Conservation (phyloP, 2,888 invertebrate species). For the Blastobasis lacticolella region DNA sequence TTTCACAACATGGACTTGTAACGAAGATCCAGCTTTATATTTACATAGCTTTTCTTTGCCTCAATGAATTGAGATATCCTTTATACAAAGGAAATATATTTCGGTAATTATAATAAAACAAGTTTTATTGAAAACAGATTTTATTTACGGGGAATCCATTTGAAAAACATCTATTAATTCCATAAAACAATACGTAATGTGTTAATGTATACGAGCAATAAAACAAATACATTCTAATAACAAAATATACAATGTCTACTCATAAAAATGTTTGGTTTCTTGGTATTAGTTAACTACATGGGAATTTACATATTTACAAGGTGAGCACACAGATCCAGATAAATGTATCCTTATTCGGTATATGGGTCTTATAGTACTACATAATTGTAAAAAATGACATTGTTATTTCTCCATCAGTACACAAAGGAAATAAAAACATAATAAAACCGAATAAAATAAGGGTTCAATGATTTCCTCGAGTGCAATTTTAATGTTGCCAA, state of each 20-base stretch:
- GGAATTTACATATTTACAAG: constrained; percentile 72
- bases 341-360: constrained; percentile 38
- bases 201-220: constrained; percentile 37
- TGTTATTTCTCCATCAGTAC: constrained; percentile 39
- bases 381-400: too few species aligned
- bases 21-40: constrained; percentile 45
- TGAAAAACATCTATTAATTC: constrained; percentile 50
- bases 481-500: too few species aligned
- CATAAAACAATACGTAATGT: constrained; percentile 53
- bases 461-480: too few species aligned
- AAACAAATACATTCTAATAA: constrained; percentile 55
- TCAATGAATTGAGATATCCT: constrained; percentile 5
- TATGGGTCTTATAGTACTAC: too few species aligned
- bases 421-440: constrained; percentile 46
- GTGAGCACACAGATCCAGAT: constrained; percentile 54
- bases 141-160: constrained; percentile 61
- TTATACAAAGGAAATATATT: neutral
- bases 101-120: constrained; percentile 15
- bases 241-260: constrained; percentile 66
- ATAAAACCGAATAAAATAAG: neutral
- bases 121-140: constrained; percentile 57
- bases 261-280: constrained; percentile 70
- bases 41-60: constrained; percentile 24
- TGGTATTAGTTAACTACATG: constrained; percentile 65
- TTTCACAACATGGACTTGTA: constrained; percentile 57